A percentile compares a stretch with the other conserved stretches of the same genome.
Evolutionary conservation across 2,888 invertebrate genomes (phyloP).

Genomic region (Caenorhabditis afra): DNA sequence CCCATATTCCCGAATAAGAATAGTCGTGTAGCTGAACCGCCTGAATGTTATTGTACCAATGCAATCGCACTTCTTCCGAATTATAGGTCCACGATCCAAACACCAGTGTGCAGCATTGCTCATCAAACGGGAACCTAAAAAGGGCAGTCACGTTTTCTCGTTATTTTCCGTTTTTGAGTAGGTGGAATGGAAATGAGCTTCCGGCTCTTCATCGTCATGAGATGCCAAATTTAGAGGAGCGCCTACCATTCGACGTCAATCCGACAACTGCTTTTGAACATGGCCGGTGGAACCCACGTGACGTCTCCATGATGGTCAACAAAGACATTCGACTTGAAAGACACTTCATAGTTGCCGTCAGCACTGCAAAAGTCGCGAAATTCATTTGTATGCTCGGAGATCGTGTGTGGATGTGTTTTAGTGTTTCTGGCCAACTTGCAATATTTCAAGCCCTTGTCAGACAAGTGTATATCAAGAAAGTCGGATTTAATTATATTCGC

Average conservation of each 20-base stretch:
- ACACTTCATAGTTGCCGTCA: slow-evolving; percentile 99
- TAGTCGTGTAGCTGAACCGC: slow-evolving; percentile 89
- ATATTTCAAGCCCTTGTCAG: slow-evolving; percentile 49
- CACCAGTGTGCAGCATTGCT: slow-evolving; percentile 77
- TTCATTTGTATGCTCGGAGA: slow-evolving; percentile 9
- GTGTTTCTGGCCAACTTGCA: slow-evolving; percentile 12
- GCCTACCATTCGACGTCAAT: slow-evolving; percentile 72
- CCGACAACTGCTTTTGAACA: slow-evolving; percentile 83
- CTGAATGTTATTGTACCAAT: slow-evolving; percentile 88
- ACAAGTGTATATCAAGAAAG: slow-evolving; percentile 40
- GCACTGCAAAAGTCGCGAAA: slow-evolving; percentile 85
- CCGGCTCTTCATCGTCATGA: not conserved
- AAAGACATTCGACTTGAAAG: slow-evolving; percentile 83
- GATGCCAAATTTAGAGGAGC: not conserved
- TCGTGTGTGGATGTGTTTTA: not conserved
- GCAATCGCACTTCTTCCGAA: slow-evolving; percentile 91
- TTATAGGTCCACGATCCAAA: slow-evolving; percentile 85
- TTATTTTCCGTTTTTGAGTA: slow-evolving; percentile 26
- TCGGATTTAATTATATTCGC: slow-evolving; percentile 43
- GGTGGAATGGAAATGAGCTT: slow-evolving; percentile 34
- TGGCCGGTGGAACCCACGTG: slow-evolving; percentile 99
- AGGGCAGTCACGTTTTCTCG: too few species aligned
- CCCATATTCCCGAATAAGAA: slow-evolving; percentile 98
- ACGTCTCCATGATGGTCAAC: slow-evolving; percentile 80
- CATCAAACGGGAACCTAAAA: slow-evolving; percentile 73